phyloP scores from a whole-genome alignment of 2,888 invertebrate genomes.

The Cremastinae sp. region DNA sequence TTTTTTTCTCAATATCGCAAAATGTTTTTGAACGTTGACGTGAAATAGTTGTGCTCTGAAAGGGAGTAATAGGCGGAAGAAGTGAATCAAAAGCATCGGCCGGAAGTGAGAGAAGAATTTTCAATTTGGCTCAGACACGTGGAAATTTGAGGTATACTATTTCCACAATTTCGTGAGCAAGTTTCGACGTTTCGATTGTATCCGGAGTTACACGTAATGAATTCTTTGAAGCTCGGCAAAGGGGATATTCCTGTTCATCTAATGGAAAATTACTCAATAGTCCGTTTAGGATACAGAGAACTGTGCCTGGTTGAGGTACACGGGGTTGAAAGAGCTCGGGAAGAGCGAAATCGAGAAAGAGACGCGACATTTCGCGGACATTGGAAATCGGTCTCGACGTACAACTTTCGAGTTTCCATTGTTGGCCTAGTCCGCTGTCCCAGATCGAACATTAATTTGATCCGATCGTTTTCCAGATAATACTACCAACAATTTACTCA shows the following conservation, averaged over 20 bases:
- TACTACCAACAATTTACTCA: too few relatives aligned
- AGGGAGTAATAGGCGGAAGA: too few relatives aligned
- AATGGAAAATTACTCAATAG: slow-evolving; percentile 27
- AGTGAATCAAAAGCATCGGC: too few relatives aligned
- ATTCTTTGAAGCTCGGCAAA: slow-evolving; percentile 4
- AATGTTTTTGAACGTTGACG: slow-evolving; percentile 52
- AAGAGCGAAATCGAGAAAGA: slow-evolving; percentile 1
- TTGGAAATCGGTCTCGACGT: slow-evolving; percentile 40
- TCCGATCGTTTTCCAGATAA: slow-evolving; percentile 33
- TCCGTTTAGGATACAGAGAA: slow-evolving; percentile 7
- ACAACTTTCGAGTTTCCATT: slow-evolving; percentile 54
- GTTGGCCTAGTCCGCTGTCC: slow-evolving; percentile 41
- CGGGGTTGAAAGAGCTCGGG: background rate
- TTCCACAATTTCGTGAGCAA: slow-evolving; percentile 15
- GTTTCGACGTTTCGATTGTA: background rate
- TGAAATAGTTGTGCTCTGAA: slow-evolving; percentile 32
- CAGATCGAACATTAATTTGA: slow-evolving; percentile 56
- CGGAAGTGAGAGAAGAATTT: background rate
- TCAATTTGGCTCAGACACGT: background rate
- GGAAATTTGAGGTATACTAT: slow-evolving; percentile 5
- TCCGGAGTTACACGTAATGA: background rate
- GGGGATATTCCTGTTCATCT: slow-evolving; percentile 4
- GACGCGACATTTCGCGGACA: slow-evolving; percentile 32
- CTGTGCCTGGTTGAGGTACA: slow-evolving; percentile 11
- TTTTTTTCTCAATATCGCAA: too few relatives aligned